Conservation (phyloP, 1,140 invertebrate genomes). For the Drosophila bocki region DNA sequence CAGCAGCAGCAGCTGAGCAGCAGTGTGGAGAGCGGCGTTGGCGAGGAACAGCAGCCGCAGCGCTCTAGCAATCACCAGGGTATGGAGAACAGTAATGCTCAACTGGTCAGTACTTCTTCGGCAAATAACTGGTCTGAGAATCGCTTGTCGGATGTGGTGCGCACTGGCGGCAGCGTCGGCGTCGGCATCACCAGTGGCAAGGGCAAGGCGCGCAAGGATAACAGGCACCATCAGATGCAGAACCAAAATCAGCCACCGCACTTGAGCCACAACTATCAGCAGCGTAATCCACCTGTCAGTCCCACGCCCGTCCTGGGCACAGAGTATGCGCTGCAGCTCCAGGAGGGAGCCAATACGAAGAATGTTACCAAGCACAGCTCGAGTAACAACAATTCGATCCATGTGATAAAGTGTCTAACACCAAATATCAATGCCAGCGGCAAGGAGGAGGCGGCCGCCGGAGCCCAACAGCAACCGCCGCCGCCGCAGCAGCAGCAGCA, state of each 20-base stretch:
- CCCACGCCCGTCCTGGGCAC: conserved; percentile 52
- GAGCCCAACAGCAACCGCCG: conserved; percentile 29
- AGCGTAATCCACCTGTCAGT: conserved; percentile 57
- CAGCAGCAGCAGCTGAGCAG: conserved; percentile 23
- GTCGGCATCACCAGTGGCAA: conserved; percentile 46
- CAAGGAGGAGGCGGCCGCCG: conserved; percentile 51
- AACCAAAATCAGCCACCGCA: conserved; percentile 54
- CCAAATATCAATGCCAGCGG: conserved; percentile 81
- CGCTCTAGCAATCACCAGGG: conserved; percentile 61
- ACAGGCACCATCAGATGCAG: conserved; percentile 53
- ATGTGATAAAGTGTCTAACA: conserved; percentile 85
- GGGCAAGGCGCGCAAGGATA: conserved; percentile 85
- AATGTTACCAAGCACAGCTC: conserved; percentile 80
- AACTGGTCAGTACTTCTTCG: conserved; percentile 68
- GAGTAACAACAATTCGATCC: conserved; percentile 82
- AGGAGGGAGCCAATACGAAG: conserved; percentile 70
- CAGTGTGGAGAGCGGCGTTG: conserved; percentile 40
- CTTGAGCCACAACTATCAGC: conserved; percentile 81
- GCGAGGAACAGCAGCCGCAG: conserved; percentile 37
- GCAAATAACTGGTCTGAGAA: conserved; percentile 84
- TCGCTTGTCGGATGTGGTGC: conserved; percentile 92
- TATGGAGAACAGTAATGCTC: conserved; percentile 33
- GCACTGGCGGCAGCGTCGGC: conserved; percentile 80
- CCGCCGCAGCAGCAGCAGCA: conserved; percentile 49
- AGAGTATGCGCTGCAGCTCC: conserved; percentile 40